Evolutionary conservation across 2,888 invertebrate genomes (phyloP).

Genomic region (Meandrusa payeni): DNA sequence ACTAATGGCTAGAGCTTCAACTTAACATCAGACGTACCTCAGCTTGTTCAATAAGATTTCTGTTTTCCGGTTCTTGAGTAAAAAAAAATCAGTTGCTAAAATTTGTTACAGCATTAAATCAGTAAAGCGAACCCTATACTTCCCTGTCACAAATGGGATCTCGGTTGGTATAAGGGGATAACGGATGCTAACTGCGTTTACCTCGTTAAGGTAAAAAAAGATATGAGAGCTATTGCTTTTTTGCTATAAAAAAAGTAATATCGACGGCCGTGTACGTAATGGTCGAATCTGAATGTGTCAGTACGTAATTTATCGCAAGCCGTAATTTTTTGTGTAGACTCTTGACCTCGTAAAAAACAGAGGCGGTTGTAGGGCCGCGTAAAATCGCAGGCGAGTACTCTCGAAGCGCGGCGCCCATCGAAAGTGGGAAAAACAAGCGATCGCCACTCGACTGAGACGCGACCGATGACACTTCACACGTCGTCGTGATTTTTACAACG

Average conservation of each 20-base stretch:
- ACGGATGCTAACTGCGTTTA: too few species aligned
- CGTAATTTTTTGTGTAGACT: conserved; percentile 72
- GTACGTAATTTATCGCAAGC: conserved; percentile 76
- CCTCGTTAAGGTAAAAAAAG: too few species aligned
- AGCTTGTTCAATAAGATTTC: too few species aligned
- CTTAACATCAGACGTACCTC: too few species aligned
- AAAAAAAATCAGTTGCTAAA: too few species aligned
- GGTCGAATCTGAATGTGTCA: conserved; percentile 79
- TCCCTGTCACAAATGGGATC: too few species aligned
- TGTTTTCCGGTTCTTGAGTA: too few species aligned
- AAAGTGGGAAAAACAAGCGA: conserved; percentile 79
- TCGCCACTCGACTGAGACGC: conserved; percentile 74
- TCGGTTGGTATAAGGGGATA: too few species aligned
- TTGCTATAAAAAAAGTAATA: conserved; percentile 66
- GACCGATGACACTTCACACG: conserved; percentile 76
- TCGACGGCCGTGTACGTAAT: conserved; percentile 74
- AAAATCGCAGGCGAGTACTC: conserved; percentile 63
- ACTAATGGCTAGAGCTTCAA: too few species aligned
- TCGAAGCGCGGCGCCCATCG: conserved; percentile 65
- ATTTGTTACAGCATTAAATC: too few species aligned
- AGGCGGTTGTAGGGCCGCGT: conserved; percentile 55
- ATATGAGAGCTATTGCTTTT: too few species aligned
- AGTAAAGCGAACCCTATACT: too few species aligned
- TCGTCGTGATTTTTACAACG: conserved; percentile 78
- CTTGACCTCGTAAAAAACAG: conserved; percentile 80